Base-by-base conservation (phyloP, 1,140 invertebrate species). In the Drosophila neocordata region DNA sequence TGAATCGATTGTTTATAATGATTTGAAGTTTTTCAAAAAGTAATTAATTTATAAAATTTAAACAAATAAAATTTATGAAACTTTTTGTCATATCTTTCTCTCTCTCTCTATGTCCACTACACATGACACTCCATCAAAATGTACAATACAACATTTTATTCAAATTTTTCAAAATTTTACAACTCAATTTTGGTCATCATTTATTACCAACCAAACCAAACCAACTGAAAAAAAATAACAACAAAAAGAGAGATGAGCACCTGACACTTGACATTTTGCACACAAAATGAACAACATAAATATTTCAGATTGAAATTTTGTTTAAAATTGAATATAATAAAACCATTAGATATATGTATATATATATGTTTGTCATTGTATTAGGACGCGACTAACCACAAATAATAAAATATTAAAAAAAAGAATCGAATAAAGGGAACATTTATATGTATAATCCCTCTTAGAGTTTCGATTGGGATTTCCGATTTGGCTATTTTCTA, bases 281-380 rank as follows among this genome's bases (percentile, higher is more conserved):
- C 41, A 18, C 8, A 48, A 48, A 48, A 11, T 18, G 41, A 48
- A 20, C 41, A 48, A 9, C 9, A 48, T 48, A 48, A 48, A 48
- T 48, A 48, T 48, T 20, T 48, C 41, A 48, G 20, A 48, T 48
- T 20, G 15, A 20, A 64, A 37, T n/a, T 27, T 22, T 73, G 31
- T 52, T 55, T 55, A 31, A 74, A 76, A 70, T 76, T 62, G 18
- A 77, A 70, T 63, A 66, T 66, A 76, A 69, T 69, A 77, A 76
- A 62, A 57, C 66, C 13, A 38, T 71, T 64, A 11, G n/a, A 60
- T 15, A 48, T 51, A 13, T 12, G 31, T 53, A 44, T 41, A 8
- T 41, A 13, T 44, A 44, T 15, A 8, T 7, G 0, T 13, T 6
- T 44, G 41, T 13, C 41, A 44, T 44, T 44, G 41, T 44, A 22